A percentile compares a stretch with the other conserved stretches of the same genome.
phyloP scores from a whole-genome alignment of 2,113 vertebrate species.

The Cichladusa arquata region DNA sequence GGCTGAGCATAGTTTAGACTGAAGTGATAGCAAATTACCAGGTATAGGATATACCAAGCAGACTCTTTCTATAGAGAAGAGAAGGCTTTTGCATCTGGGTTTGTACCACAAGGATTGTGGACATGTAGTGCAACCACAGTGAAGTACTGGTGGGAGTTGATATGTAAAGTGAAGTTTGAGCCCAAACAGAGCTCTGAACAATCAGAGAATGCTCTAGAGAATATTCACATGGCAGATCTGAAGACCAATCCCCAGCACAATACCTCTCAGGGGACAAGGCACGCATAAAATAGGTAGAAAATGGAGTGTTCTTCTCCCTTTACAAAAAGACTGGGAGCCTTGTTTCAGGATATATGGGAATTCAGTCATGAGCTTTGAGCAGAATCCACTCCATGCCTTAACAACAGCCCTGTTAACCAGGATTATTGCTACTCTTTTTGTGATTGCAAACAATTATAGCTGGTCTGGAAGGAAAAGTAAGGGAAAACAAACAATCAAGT shows the following conservation, averaged over 20 bases:
- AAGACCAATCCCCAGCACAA: neutral
- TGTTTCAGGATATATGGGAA: neutral
- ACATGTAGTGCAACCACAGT: neutral
- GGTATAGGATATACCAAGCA: neutral
- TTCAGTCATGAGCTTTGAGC: neutral
- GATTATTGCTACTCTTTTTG: neutral
- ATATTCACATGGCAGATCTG: neutral
- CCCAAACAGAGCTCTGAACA: neutral
- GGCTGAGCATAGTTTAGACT: neutral
- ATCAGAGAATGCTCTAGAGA: neutral
- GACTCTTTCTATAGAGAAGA: neutral
- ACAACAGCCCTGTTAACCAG: neutral
- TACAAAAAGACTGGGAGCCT: neutral
- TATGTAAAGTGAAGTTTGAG: neutral
- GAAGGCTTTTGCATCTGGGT: neutral
- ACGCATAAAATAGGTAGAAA: neutral
- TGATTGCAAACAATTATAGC: neutral
- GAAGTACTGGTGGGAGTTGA: neutral
- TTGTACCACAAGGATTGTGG: neutral
- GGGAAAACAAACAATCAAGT: neutral
- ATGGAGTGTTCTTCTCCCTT: neutral
- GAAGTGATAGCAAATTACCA: neutral
- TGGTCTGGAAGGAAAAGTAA: constrained; percentile 21
- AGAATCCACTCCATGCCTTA: neutral
- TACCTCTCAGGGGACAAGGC: neutral